Evolutionary conservation across 2,888 invertebrate species (phyloP).

Genomic region (Junonia oenone): DNA sequence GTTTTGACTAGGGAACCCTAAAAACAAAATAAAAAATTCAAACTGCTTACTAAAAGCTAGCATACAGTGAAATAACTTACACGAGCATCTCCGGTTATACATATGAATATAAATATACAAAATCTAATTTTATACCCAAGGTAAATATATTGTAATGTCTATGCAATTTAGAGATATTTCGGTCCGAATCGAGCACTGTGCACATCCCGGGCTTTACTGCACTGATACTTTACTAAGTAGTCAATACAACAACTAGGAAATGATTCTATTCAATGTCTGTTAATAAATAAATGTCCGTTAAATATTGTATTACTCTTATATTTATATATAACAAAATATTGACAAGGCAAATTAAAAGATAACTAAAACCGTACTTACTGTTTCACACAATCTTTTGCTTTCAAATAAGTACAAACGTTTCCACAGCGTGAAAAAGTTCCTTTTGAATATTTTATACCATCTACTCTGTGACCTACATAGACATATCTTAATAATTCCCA

Average conservation of each 20-base stretch:
- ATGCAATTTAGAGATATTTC: conserved; percentile 57
- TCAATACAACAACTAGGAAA: not conserved
- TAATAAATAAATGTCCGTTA: not conserved
- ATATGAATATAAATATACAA: conserved; percentile 46
- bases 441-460: no score
- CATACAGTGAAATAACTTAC: not conserved
- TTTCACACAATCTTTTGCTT: no score
- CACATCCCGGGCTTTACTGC: conserved; percentile 45
- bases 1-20: no score
- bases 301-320: no score
- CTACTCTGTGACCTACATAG: no score
- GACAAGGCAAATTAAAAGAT: no score
- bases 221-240: conserved; percentile 10
- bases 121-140: conserved; percentile 63
- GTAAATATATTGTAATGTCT: conserved; percentile 57
- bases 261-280: not conserved
- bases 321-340: no score
- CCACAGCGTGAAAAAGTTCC: no score
- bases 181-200: conserved; percentile 43
- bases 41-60: not conserved
- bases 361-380: no score
- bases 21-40: not conserved
- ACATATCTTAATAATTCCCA: no score
- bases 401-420: no score
- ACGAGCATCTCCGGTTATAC: conserved; percentile 17